A percentile compares a stretch with the other conserved stretches of the same genome.
phyloP scores from a whole-genome alignment of 2,113 vertebrate species.

The Romanogobio albipinnatus region DNA sequence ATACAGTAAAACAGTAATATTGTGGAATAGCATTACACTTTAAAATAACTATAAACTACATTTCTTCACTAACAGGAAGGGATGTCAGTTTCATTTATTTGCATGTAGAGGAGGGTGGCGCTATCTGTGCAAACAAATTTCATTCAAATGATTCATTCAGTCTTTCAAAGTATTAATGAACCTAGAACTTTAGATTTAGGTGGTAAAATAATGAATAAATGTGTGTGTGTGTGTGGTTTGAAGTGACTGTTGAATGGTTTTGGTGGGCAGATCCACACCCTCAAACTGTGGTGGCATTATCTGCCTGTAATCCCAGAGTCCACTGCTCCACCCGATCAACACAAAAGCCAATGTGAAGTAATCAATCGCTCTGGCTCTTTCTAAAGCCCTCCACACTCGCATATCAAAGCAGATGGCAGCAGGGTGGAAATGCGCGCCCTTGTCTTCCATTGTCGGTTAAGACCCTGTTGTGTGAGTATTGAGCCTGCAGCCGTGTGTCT shows the following conservation, averaged over 20 bases:
- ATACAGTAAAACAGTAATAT: not conserved
- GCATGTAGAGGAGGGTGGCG: not conserved
- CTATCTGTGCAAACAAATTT: constrained; percentile 1
- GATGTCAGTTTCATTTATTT: constrained; percentile 39
- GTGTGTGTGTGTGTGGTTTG: not conserved
- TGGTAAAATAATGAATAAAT: not conserved
- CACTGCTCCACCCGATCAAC: constrained; percentile 28
- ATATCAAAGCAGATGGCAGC: constrained; percentile 17
- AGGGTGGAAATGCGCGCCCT: constrained; percentile 13
- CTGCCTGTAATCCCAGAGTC: constrained; percentile 21
- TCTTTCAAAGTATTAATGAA: not conserved
- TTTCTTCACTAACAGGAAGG: not conserved
- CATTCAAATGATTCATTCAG: not conserved
- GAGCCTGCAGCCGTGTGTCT: constrained; percentile 18
- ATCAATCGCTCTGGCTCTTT: constrained; percentile 18
- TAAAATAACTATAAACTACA: not conserved
- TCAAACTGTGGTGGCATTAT: not conserved
- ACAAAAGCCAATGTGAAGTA: constrained; percentile 44
- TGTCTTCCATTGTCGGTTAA: constrained; percentile 17
- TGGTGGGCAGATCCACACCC: constrained; percentile 37
- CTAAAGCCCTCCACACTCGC: constrained; percentile 9
- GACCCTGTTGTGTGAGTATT: constrained; percentile 33
- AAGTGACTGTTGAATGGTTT: constrained; percentile 4
- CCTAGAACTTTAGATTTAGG: not conserved
- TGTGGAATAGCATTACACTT: not conserved